Evolutionary conservation across 2,888 invertebrate species (phyloP).

Genomic region (Tigriopus californicus): DNA sequence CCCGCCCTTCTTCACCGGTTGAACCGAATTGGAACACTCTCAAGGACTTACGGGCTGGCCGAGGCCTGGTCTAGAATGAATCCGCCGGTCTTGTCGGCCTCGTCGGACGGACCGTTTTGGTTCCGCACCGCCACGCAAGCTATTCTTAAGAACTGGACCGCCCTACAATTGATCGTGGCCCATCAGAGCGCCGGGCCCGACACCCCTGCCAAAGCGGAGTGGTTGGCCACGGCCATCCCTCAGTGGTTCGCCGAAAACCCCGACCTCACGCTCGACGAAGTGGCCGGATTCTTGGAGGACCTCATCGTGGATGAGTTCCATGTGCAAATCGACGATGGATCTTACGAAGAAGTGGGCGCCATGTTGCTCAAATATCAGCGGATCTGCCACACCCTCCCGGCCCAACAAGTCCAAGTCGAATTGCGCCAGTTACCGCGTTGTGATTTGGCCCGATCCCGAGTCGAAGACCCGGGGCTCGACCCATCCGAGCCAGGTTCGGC

Average conservation of each 20-base stretch:
- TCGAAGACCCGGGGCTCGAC: background rate
- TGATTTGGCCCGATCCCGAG: constrained; percentile 3
- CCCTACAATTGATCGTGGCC: background rate
- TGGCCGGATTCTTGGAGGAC: constrained; percentile 1
- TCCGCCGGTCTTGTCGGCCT: no score
- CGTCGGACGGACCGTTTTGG: no score
- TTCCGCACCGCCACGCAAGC: background rate
- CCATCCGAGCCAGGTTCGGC: background rate
- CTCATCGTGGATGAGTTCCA: constrained; percentile 2
- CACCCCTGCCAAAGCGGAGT: background rate
- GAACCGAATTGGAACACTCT: no score
- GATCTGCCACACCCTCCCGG: background rate
- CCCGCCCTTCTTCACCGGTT: no score
- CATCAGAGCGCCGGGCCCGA: constrained; percentile 1
- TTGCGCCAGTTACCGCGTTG: constrained; percentile 3
- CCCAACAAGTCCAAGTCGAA: background rate
- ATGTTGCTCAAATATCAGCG: background rate
- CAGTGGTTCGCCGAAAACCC: constrained; percentile 7
- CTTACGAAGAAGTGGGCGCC: background rate
- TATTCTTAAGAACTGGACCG: constrained; percentile 7
- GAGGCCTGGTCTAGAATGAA: no score
- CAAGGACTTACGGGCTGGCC: no score
- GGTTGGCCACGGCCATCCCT: constrained; percentile 2
- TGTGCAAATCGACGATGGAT: constrained; percentile 8
- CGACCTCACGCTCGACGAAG: constrained; percentile 4